A percentile compares a stretch with the other conserved stretches of the same genome.
Evolutionary conservation across 2,113 vertebrate species (phyloP).

Genomic region (Serinus canaria): DNA sequence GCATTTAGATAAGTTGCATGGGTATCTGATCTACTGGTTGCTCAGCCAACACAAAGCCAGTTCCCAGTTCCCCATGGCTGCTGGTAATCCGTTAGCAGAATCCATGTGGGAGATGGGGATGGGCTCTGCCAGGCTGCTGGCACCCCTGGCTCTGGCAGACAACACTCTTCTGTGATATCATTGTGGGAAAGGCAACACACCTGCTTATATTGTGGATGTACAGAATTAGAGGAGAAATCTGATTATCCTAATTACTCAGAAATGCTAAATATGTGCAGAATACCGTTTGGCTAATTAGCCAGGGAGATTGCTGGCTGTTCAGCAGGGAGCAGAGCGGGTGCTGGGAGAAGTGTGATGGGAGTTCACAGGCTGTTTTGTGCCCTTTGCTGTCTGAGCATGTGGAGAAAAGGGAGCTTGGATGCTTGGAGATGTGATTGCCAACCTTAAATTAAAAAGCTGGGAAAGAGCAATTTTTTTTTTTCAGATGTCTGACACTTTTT

Average conservation of each 20-base stretch:
- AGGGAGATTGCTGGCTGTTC: background rate
- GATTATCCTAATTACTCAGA: slow-evolving; percentile 61
- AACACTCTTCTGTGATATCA: background rate
- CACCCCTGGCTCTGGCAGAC: background rate
- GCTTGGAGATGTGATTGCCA: background rate
- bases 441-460: background rate
- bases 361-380: background rate
- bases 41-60: background rate
- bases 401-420: background rate
- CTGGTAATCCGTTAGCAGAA: background rate
- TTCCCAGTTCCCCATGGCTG: background rate
- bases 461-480: background rate
- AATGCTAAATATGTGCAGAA: slow-evolving; percentile 59
- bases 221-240: slow-evolving; percentile 54
- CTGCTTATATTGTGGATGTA: background rate
- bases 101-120: background rate
- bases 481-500: background rate
- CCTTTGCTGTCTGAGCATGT: background rate
- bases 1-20: background rate
- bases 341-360: background rate
- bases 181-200: slow-evolving; percentile 33
- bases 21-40: background rate
- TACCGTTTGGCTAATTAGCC: slow-evolving; percentile 42
- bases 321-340: background rate
- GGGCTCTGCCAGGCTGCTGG: background rate